Percentiles rank a stretch among this genome's conserved stretches.
These are phyloP conservation scores for Drepana falcataria DNA, from an alignment of 2,888 invertebrate species.

Conservation along the genomic window DNA sequence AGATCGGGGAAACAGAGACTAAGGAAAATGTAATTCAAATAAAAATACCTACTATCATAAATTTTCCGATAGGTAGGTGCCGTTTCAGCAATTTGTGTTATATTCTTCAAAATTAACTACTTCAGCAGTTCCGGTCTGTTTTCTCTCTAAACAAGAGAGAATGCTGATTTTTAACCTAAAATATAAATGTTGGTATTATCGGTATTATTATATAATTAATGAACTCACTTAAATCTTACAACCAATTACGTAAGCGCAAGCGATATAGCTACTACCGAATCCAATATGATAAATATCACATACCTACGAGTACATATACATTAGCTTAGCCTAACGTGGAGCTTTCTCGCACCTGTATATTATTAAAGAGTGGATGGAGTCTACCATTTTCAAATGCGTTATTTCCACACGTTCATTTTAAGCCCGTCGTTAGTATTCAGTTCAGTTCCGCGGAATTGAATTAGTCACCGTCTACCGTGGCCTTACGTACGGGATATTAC, in stretches of 20 bases:
- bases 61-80: slow-evolving; percentile 3
- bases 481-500: slow-evolving; percentile 27
- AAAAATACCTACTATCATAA: slow-evolving; percentile 8
- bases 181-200: no score
- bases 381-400: slow-evolving; percentile 19
- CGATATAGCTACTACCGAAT: background rate
- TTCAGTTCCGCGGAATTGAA: slow-evolving; percentile 38
- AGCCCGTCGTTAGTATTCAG: slow-evolving; percentile 43
- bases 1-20: slow-evolving; percentile 9
- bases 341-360: slow-evolving; percentile 5
- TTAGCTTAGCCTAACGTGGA: slow-evolving; percentile 2
- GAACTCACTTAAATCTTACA: no score
- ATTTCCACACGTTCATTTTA: slow-evolving; percentile 37
- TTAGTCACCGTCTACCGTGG: slow-evolving; percentile 35
- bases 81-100: slow-evolving; percentile 11
- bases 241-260: no score
- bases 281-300: background rate
- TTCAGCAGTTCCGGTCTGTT: slow-evolving; percentile 1
- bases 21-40: slow-evolving; percentile 8
- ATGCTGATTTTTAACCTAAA: slow-evolving; percentile 8
- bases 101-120: slow-evolving; percentile 14
- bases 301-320: background rate
- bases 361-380: slow-evolving; percentile 15
- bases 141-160: background rate
- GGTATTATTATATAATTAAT: no score